phyloP scores from a whole-genome alignment of 2,888 invertebrate species.

The Drosophila nr. medialis region DNA sequence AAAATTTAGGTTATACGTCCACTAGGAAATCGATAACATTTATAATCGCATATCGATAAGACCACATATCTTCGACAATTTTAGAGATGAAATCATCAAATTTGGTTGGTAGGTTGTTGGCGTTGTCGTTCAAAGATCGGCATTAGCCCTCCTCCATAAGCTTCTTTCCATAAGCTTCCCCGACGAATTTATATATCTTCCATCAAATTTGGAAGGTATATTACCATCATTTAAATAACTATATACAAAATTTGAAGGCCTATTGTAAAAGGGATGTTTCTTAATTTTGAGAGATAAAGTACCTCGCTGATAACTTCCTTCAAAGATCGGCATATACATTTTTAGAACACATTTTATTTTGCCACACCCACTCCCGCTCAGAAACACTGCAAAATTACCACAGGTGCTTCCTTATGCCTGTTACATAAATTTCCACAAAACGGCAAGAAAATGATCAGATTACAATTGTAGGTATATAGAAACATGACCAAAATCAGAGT shows the following conservation, averaged over 20 bases:
- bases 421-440: neutral
- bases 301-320: neutral
- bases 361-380: too few species aligned
- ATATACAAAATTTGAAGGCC: too few species aligned
- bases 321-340: neutral
- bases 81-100: neutral
- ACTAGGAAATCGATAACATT: neutral
- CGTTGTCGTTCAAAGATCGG: neutral
- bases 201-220: too few species aligned
- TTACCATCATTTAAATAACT: too few species aligned
- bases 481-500: too few species aligned
- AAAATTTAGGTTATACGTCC: neutral
- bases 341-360: neutral
- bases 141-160: neutral
- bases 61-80: neutral
- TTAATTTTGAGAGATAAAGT: neutral
- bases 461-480: too few species aligned
- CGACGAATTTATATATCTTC: too few species aligned
- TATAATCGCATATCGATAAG: neutral
- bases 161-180: too few species aligned
- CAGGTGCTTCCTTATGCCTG: neutral
- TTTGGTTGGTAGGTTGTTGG: neutral
- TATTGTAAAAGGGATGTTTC: neutral
- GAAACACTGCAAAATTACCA: neutral
- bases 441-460: too few species aligned